Percentiles rank a stretch among this genome's conserved stretches.
Evolutionary conservation across 1,140 invertebrate genomes (phyloP).

Genomic region (Rhopalosiphum padi): DNA sequence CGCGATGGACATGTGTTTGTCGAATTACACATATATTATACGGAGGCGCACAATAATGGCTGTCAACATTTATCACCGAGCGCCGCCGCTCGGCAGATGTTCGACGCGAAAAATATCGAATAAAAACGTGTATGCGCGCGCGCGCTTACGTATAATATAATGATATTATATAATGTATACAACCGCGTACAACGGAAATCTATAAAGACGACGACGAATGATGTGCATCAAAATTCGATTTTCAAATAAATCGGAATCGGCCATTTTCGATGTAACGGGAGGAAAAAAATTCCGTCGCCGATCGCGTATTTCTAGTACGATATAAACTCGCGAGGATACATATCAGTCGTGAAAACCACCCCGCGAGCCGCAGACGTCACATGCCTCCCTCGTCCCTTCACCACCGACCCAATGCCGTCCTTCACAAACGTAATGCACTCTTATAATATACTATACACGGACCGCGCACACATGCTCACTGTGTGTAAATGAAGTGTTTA

Average conservation of each 20-base stretch:
- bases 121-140: neutral
- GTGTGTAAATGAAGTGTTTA: too few relatives aligned
- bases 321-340: neutral
- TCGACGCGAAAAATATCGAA: slow-evolving; percentile 43
- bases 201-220: neutral
- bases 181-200: neutral
- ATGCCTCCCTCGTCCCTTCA: neutral
- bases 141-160: neutral
- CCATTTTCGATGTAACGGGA: neutral
- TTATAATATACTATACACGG: neutral
- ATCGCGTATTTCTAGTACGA: neutral
- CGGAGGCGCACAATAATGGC: slow-evolving; percentile 52
- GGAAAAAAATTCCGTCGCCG: neutral
- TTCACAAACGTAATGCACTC: neutral
- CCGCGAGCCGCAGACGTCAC: neutral
- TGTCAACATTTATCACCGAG: slow-evolving; percentile 56
- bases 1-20: slow-evolving; percentile 54
- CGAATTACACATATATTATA: slow-evolving; percentile 54
- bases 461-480: neutral
- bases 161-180: neutral
- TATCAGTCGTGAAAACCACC: neutral
- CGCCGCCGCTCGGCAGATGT: slow-evolving; percentile 46
- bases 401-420: too few relatives aligned
- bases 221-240: neutral
- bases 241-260: neutral